These are phyloP conservation scores for Epinephelus fuscoguttatus DNA, from an alignment of 2,113 vertebrate species.

Conservation along the genomic window DNA sequence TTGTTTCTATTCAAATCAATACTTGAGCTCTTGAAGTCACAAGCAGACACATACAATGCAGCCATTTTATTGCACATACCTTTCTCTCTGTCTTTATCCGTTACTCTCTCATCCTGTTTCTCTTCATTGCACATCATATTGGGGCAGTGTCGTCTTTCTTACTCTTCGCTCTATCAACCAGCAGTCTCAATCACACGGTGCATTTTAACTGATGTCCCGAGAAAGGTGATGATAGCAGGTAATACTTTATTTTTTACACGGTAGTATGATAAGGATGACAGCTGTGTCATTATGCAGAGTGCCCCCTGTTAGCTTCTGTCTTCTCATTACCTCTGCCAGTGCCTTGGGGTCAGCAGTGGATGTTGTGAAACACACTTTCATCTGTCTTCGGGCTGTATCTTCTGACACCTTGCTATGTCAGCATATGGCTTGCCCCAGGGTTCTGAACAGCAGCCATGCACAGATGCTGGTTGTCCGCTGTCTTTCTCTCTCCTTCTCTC, in stretches of 20 bases:
- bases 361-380: constrained; percentile 66
- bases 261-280: constrained; percentile 45
- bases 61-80: neutral
- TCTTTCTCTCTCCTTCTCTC: neutral
- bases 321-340: constrained; percentile 56
- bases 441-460: constrained; percentile 62
- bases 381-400: constrained; percentile 63
- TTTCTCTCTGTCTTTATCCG: neutral
- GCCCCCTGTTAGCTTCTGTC: constrained; percentile 37
- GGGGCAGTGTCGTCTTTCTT: neutral
- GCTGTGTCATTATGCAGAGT: constrained; percentile 50
- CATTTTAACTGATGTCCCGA: constrained; percentile 12
- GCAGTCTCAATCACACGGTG: neutral
- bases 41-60: too few relatives aligned
- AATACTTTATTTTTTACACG: constrained; percentile 22
- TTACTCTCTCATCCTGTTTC: neutral
- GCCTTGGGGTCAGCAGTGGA: constrained; percentile 50
- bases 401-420: constrained; percentile 72
- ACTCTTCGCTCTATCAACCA: neutral
- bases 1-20: neutral
- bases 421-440: constrained; percentile 67
- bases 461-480: constrained; percentile 46
- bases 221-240: constrained; percentile 17
- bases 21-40: neutral
- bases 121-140: neutral